Base-by-base conservation (phyloP, 2,888 invertebrate species). In the Erebia palarica region DNA sequence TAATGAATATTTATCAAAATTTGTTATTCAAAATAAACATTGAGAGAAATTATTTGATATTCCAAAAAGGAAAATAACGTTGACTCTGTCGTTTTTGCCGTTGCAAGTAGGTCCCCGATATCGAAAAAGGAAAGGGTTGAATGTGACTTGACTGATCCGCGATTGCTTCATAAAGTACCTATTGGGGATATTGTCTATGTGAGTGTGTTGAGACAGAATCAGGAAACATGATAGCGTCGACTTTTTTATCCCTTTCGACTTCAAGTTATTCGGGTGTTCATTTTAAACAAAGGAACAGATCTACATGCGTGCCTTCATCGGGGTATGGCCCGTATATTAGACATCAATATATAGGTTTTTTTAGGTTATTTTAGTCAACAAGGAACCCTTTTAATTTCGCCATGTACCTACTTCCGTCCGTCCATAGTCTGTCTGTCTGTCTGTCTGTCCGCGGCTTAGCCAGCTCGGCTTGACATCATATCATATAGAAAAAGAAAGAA, bases 221-320 rank as follows among this genome's bases (percentile, higher is more conserved):
- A 67, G 71, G 66, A 66, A 66, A 69, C 71, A 63, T 71, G 73
- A 73, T 71, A 71, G 73, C 73, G 73, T 73, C 71, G 73, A 73
- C 71, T 69, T 69, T 73, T 73, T 73, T 71, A 70, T 73, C 69
- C 66, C 64, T 55, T 11, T 64, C 69, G 69, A 71, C 59, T 11
- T 66, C 66, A 64, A 73, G 64, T 71, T 18, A 55, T 69, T 71
- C 64, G 71, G 64, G 71, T 69, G 71, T 71, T 73, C 69, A 66
- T 47, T 69, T 73, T 71, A 71, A 73, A 73, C 71, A 73, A 73
- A 71, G 59, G 69, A 67, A 66, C 59, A 57, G 64, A 69, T 66
- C 63, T 73, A 36, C 59, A 67, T 49, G 18, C 57, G 55, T 73
- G 61, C 68, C 47, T 71, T 18, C 36, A 36, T 51, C 18, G 44